These are phyloP conservation scores for Exephanes ischioxanthus DNA, from an alignment of 2,888 invertebrate genomes.

Conservation along the genomic window DNA sequence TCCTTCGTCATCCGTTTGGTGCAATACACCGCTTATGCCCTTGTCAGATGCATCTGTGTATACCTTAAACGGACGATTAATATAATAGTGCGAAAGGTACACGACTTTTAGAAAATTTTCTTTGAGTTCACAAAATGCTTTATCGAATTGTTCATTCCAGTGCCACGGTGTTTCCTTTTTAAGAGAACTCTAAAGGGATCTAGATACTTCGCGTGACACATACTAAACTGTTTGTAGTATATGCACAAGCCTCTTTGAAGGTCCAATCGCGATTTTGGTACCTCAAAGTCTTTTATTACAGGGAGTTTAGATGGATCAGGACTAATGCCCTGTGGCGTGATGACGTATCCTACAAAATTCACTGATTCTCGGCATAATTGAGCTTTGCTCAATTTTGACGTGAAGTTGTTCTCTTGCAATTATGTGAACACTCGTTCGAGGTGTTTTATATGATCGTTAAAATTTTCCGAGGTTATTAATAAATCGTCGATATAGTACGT, in stretches of 20 bases:
- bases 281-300: conserved; percentile 70
- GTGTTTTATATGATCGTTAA: conserved; percentile 54
- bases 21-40: conserved; percentile 58
- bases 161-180: conserved; percentile 47
- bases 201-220: conserved; percentile 35
- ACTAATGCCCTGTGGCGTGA: conserved; percentile 45
- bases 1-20: conserved; percentile 28
- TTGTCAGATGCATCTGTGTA: conserved; percentile 53
- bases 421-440: conserved; percentile 64
- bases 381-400: conserved; percentile 57
- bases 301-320: conserved; percentile 63
- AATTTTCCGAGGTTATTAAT: conserved; percentile 5
- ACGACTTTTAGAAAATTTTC: conserved; percentile 52
- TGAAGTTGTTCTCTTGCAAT: conserved; percentile 68
- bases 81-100: conserved; percentile 35
- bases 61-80: conserved; percentile 44
- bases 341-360: conserved; percentile 62
- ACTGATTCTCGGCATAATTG: conserved; percentile 49
- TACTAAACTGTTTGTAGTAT: conserved; percentile 47
- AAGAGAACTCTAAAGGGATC: conserved; percentile 60
- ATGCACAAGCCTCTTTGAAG: conserved; percentile 67
- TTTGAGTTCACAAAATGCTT: conserved; percentile 54
- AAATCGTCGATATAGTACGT: conserved; percentile 24
- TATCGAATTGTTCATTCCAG: conserved; percentile 46
- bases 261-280: conserved; percentile 70